These are phyloP conservation scores for Pelodytes ibericus DNA, from an alignment of 2,797 vertebrate genomes.

Conservation along the genomic window DNA sequence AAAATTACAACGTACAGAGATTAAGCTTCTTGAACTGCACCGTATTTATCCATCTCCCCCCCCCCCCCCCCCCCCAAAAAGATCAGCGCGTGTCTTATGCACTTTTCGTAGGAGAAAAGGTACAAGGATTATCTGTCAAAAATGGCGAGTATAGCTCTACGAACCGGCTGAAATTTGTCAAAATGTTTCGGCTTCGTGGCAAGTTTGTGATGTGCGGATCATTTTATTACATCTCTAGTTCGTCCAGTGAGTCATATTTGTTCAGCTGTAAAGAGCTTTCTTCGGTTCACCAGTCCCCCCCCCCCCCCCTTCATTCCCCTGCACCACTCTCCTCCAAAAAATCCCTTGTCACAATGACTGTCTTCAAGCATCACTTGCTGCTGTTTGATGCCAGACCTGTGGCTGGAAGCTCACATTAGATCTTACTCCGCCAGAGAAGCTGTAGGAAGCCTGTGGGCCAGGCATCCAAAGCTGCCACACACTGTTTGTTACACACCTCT, in stretches of 20 bases:
- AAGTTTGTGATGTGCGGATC: constrained; percentile 23
- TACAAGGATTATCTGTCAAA: constrained; percentile 42
- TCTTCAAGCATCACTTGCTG: constrained; percentile 56
- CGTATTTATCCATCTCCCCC: too few species aligned
- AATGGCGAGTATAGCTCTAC: background rate
- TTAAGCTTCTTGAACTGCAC: too few species aligned
- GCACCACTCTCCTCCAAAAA: constrained; percentile 18
- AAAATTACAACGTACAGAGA: too few species aligned
- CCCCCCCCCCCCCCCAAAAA: too few species aligned
- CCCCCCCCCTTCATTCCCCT: background rate
- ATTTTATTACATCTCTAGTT: constrained; percentile 9
- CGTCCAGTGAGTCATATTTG: constrained; percentile 16
- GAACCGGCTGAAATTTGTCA: constrained; percentile 13
- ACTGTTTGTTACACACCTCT: constrained; percentile 44
- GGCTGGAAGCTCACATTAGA: constrained; percentile 62
- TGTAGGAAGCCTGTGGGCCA: constrained; percentile 42
- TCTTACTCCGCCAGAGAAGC: constrained; percentile 57
- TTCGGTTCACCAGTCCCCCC: background rate
- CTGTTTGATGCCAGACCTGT: constrained; percentile 57
- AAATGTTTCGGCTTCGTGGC: background rate
- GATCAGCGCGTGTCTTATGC: too few species aligned
- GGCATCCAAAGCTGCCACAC: constrained; percentile 35
- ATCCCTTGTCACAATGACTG: constrained; percentile 58
- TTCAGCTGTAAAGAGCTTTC: background rate
- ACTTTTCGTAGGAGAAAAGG: too few species aligned